Percentiles rank a stretch among this genome's conserved stretches.
Conservation (phyloP, 2,797 vertebrate genomes). For the Scarus forsteni region DNA sequence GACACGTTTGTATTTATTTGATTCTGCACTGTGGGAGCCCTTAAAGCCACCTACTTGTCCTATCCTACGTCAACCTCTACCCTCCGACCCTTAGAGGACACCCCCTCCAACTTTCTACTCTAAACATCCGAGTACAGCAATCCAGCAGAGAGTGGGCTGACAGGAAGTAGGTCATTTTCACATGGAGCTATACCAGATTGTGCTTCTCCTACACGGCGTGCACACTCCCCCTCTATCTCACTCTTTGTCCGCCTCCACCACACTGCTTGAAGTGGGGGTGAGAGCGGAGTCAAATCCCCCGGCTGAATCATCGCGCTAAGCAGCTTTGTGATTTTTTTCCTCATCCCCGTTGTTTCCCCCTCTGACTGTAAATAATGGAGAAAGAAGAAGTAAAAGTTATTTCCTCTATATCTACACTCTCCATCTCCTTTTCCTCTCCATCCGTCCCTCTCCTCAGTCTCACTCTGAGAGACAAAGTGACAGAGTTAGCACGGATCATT, state of each 20-base stretch:
- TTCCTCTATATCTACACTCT: slow-evolving; percentile 48
- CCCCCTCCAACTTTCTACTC: slow-evolving; percentile 42
- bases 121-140: slow-evolving; percentile 70
- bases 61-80: slow-evolving; percentile 50
- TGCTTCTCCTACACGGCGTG: slow-evolving; percentile 60
- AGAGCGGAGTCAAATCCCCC: slow-evolving; percentile 76
- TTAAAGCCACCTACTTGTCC: slow-evolving; percentile 59
- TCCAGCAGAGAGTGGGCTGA: slow-evolving; percentile 72
- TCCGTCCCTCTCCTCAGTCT: slow-evolving; percentile 26
- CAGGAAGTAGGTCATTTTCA: slow-evolving; percentile 86
- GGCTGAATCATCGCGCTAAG: slow-evolving; percentile 79
- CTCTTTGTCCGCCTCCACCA: slow-evolving; percentile 70
- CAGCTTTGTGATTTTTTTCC: slow-evolving; percentile 76
- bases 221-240: slow-evolving; percentile 52
- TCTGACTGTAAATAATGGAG: slow-evolving; percentile 68
- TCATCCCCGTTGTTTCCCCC: slow-evolving; percentile 28
- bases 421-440: slow-evolving; percentile 32
- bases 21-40: slow-evolving; percentile 50
- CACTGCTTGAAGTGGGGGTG: slow-evolving; percentile 74
- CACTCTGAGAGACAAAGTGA: slow-evolving; percentile 56
- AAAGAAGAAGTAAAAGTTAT: slow-evolving; percentile 51
- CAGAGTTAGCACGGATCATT: slow-evolving; percentile 57
- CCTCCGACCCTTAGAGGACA: slow-evolving; percentile 36
- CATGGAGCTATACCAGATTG: slow-evolving; percentile 77
- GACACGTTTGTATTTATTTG: slow-evolving; percentile 32